Percentiles rank a stretch among this genome's conserved stretches.
These are phyloP conservation scores for Hyperoplus lanceolatus DNA, from an alignment of 2,797 vertebrate species.

Conservation along the genomic window DNA sequence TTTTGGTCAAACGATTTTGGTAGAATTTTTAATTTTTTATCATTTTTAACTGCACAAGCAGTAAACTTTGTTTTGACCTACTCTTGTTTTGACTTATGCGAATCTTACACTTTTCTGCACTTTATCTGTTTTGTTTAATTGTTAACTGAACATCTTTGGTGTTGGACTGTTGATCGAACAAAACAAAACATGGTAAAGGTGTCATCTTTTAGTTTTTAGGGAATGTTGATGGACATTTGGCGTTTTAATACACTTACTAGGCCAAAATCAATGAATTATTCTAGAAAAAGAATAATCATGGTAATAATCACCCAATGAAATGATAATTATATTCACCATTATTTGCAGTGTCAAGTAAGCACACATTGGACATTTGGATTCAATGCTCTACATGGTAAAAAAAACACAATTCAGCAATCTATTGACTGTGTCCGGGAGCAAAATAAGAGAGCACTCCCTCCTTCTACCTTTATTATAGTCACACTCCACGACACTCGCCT, in stretches of 20 bases:
- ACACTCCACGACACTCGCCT: conserved; percentile 25
- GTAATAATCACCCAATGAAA: neutral
- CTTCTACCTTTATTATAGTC: conserved; percentile 16
- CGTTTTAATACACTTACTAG: neutral
- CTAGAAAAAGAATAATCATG: neutral
- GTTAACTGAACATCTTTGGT: neutral
- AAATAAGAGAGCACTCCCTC: conserved; percentile 27
- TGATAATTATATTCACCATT: neutral
- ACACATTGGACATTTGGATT: conserved; percentile 4
- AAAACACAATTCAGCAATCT: neutral
- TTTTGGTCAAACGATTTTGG: neutral
- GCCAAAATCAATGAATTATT: neutral
- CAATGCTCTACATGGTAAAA: neutral
- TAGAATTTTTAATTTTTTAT: neutral
- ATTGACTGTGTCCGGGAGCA: conserved; percentile 27
- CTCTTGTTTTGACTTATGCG: neutral
- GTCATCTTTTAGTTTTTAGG: neutral
- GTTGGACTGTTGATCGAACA: neutral
- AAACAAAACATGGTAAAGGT: neutral
- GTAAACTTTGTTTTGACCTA: neutral
- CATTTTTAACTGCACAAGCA: neutral
- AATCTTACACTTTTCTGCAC: neutral
- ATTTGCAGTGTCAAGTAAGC: neutral
- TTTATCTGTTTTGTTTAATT: neutral
- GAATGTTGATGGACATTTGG: neutral